Base-by-base conservation (phyloP, 2,888 invertebrate genomes). In the Lamproptera curius region DNA sequence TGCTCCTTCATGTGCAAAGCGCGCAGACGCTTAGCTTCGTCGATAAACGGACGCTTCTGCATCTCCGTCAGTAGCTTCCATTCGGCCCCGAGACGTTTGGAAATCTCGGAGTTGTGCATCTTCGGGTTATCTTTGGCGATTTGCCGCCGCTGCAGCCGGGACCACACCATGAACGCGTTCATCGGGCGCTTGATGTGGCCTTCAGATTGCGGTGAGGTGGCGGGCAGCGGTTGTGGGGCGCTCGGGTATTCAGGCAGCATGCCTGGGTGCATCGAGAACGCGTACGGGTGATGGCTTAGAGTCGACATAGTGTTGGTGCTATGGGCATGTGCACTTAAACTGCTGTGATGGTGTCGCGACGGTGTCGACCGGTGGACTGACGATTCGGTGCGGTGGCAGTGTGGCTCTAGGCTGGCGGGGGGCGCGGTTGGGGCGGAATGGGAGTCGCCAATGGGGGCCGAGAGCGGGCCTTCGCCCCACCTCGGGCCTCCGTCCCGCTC, bases 101-200 rank as follows among this genome's bases (percentile, higher is more conserved):
- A 96, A 55, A 98, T 97, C 74, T 95, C 95, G 0, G 94, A 94
- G 63, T 95, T 95, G 77, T 95, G 95, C 95, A 95, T 95, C 77
- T 94, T 97, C 61, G 97, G 97, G 73, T 97, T 97, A 63, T 97
- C 97, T 79, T 95, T 92, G 1, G 97, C 96, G 67, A 98, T 97
- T 80, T 97, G 96, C 45, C 96, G 91, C 11, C 97, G 89, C 76
- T 97, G 97, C 33, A 96, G 93, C 34, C 97, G 88, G 3, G 97
- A 97, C 97, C 97, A 97, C 20, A 96, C 97, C 97, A 98, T 98
- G 84, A 98, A 98, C 0, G 98, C 97, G 85, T 98, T 98, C 98
- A 98, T 98, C 1, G 98, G 98, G 14, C 98, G 89, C 79, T 98
- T 98, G 69, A 98, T 97, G 80, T 97, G 96, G 8, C 92, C 92